Base-by-base conservation (phyloP, 2,888 invertebrate species). In the Rhogogaster chlorosoma region DNA sequence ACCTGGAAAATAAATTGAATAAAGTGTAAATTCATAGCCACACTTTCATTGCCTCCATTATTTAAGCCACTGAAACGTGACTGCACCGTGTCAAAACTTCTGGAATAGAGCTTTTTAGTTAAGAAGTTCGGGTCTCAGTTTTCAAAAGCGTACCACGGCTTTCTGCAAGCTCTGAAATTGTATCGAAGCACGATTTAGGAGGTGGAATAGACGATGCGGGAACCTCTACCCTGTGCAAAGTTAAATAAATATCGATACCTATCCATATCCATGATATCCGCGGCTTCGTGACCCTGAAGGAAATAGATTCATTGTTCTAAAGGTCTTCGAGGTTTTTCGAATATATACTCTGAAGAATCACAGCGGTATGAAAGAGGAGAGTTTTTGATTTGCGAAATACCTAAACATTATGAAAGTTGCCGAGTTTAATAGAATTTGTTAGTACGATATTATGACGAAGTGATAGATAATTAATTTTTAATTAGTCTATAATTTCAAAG, bases 391-490 rank as follows among this genome's bases (percentile, higher is more conserved):
- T 38, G 7, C 5, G 12, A 80, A 57, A 80, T 80, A 38, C 36
- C 77, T 80, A 12, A 22, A 61, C 12, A 32, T 36, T 15, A 32
- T 22, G 36, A n/a, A 80, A 32, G 22, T 61, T 22, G 61, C 15
- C 12, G 42, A 61, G 22, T 53, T n/a, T 77, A 29, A 77, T 77
- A 49, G 77, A 77, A 77, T 77, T 77, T n/a, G 53, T 77, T 77
- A 49, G 10, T 38, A 12, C 15, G 2, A 49, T 53, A 42, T 49
- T 32, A 53, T 7, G 77, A 38, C 77, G 53, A 49, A 49, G 49
- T 77, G 77, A 49, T 26, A 2, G 32, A 18, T 77, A 53, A 77
- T 77, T 22, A 80, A 61, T 61, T 26, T 61, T 61, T 61, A n/a
- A 80, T 80, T 36, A 38, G n/a, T 29, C 9, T 38, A 61, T 57